Conservation (phyloP, 2,888 invertebrate genomes). For the Sesia bembeciformis region DNA sequence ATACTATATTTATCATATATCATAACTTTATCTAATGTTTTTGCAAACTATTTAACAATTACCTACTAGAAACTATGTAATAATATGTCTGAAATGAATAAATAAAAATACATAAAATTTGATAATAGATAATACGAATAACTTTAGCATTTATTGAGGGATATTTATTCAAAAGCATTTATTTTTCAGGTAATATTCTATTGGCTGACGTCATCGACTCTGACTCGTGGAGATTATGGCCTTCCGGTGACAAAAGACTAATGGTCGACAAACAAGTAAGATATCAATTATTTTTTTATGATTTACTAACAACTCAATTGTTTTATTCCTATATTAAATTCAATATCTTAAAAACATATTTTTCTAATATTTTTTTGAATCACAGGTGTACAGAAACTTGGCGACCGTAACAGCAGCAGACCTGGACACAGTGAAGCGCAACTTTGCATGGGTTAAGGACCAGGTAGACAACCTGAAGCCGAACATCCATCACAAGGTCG, state of each 20-base stretch:
- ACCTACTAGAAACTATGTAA: no score
- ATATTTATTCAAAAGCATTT: no score
- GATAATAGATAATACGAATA: no score
- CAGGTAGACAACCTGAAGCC: slow-evolving; percentile 84
- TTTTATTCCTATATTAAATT: background rate
- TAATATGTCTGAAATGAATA: no score
- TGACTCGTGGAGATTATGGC: slow-evolving; percentile 99
- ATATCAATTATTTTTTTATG: background rate
- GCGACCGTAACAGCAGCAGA: slow-evolving; percentile 89
- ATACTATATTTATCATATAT: no score
- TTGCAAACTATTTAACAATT: no score
- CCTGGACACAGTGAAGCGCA: slow-evolving; percentile 91
- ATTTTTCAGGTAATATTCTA: slow-evolving; percentile 83
- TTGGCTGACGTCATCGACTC: slow-evolving; percentile 98
- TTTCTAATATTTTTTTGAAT: background rate
- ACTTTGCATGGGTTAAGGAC: slow-evolving; percentile 95
- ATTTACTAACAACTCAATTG: background rate
- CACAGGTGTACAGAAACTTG: slow-evolving; percentile 92
- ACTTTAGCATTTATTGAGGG: no score
- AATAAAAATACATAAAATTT: no score
- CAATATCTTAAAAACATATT: background rate
- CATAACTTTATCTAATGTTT: no score
- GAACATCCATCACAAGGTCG: slow-evolving; percentile 81
- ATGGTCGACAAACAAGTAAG: slow-evolving; percentile 99
- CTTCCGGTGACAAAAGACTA: slow-evolving; percentile 93